Evolutionary conservation across 2,113 vertebrate genomes (phyloP).

Genomic region (Glaucidium brasilianum): DNA sequence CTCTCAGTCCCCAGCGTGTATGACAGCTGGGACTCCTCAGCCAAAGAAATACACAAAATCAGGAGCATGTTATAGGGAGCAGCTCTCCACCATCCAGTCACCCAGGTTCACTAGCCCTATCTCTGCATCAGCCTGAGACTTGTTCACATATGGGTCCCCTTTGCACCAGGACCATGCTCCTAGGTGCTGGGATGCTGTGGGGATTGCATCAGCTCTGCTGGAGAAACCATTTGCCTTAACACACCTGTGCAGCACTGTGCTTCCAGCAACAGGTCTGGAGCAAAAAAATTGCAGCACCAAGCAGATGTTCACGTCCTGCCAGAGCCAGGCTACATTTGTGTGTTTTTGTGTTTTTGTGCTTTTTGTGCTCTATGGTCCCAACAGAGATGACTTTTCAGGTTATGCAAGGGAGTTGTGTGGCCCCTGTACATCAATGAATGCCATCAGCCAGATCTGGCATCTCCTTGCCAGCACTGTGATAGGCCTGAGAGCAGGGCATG

Average conservation of each 20-base stretch:
- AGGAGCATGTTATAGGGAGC: fast-evolving
- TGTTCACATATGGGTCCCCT: fast-evolving
- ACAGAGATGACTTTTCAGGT: background rate
- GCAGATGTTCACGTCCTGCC: background rate
- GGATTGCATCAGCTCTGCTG: background rate
- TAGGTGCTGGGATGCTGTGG: background rate
- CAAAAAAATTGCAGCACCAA: background rate
- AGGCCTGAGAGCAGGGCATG: background rate
- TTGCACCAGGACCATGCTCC: fast-evolving
- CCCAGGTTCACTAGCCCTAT: background rate
- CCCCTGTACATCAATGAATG: background rate
- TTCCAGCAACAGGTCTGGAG: background rate
- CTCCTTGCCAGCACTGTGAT: background rate
- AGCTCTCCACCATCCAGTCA: background rate
- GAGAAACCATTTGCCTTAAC: background rate
- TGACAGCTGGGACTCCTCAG: background rate
- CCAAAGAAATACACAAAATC: background rate
- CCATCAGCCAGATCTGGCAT: background rate
- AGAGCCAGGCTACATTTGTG: background rate
- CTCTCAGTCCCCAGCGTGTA: fast-evolving
- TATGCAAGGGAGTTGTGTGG: background rate
- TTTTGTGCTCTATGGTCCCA: background rate
- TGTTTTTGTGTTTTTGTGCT: no score
- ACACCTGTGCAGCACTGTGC: background rate
- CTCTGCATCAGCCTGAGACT: fast-evolving